Conservation (phyloP, 2,797 vertebrate species). For the Manis pentadactyla region DNA sequence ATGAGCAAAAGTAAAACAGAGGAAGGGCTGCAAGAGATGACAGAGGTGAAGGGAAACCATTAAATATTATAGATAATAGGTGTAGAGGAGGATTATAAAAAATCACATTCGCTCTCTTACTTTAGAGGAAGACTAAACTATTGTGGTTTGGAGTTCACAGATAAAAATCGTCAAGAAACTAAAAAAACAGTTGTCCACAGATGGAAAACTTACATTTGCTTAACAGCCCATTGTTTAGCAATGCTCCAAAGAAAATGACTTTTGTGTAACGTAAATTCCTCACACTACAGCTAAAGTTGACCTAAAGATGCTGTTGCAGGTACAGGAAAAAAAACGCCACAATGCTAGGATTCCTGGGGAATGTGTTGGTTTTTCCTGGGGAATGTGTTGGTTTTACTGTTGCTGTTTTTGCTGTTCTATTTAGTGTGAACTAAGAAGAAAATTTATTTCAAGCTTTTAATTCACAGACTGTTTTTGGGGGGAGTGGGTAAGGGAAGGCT, state of each 20-base stretch:
- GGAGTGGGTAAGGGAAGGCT: background rate
- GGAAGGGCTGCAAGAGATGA: background rate
- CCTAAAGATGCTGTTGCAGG: conserved; percentile 11
- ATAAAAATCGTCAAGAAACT: conserved; percentile 40
- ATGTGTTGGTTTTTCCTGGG: conserved; percentile 49
- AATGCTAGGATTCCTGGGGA: conserved; percentile 64
- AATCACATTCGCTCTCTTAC: background rate
- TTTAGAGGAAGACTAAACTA: conserved; percentile 45
- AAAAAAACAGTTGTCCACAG: background rate
- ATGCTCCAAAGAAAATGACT: conserved; percentile 70
- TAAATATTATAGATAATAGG: conserved; percentile 18
- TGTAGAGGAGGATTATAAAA: conserved; percentile 33
- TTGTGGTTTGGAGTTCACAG: background rate
- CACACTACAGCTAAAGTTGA: background rate
- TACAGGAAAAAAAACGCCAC: background rate
- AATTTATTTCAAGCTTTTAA: conserved; percentile 36
- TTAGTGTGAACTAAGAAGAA: conserved; percentile 41
- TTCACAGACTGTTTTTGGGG: background rate
- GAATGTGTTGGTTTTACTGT: conserved; percentile 12
- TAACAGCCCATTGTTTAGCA: conserved; percentile 62
- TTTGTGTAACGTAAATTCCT: conserved; percentile 71
- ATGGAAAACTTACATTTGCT: conserved; percentile 47
- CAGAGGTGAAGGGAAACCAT: conserved; percentile 60
- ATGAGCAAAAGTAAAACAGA: conserved; percentile 68
- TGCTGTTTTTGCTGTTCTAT: conserved; percentile 46